These are phyloP conservation scores for Scortum barcoo DNA, from an alignment of 2,113 vertebrate species.

Conservation along the genomic window DNA sequence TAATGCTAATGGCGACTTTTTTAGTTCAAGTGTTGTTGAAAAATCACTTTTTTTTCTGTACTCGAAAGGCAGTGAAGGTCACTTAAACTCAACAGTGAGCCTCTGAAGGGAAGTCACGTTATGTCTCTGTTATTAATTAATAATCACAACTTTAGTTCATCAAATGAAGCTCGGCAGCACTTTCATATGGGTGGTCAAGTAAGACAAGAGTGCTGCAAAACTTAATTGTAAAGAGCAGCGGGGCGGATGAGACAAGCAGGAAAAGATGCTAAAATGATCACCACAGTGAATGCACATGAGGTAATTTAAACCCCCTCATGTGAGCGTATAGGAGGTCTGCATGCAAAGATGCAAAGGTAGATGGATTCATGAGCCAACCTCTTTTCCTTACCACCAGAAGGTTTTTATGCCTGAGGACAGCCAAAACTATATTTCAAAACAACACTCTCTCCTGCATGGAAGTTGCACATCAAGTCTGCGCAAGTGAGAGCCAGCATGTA, in stretches of 20 bases:
- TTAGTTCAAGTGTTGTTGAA: background rate
- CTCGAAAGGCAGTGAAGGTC: background rate
- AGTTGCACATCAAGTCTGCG: background rate
- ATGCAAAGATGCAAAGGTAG: background rate
- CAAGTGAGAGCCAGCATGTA: conserved; percentile 5
- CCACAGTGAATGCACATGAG: background rate
- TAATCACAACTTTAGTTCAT: too few relatives aligned
- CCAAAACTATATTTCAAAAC: conserved; percentile 11
- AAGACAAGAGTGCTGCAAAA: background rate
- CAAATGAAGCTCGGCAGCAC: too few relatives aligned
- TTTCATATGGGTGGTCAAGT: too few relatives aligned
- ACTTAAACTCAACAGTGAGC: background rate
- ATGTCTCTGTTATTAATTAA: background rate
- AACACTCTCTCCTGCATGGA: conserved; percentile 6
- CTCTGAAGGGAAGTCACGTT: background rate
- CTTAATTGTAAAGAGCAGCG: background rate
- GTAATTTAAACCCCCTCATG: background rate
- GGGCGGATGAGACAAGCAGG: background rate
- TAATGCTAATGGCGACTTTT: rapidly evolving
- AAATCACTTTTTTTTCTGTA: too few relatives aligned
- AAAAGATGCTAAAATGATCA: background rate
- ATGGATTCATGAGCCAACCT: background rate
- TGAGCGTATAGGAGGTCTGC: background rate
- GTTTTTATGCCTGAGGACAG: background rate
- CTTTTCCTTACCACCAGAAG: background rate